Conservation (phyloP, 92 coral and sea anemone genomes). For the Anthopleura xanthogrammica region DNA sequence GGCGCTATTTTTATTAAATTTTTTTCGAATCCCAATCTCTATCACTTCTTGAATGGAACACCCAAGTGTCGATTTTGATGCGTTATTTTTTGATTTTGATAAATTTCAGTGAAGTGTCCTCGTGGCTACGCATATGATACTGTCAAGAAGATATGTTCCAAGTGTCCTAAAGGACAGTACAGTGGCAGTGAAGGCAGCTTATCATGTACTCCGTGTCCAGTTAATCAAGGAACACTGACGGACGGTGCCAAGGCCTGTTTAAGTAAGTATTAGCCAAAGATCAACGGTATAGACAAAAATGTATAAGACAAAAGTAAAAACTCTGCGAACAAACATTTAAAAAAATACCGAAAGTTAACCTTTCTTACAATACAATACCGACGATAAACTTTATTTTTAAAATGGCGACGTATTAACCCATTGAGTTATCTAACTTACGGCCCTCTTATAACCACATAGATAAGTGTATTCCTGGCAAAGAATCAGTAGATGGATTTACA, state of each 20-base stretch:
- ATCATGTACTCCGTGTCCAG: constrained; percentile 68
- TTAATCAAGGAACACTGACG: constrained; percentile 49
- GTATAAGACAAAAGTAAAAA: no score
- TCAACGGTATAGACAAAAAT: no score
- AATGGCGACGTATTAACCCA: no score
- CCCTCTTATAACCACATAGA: background rate
- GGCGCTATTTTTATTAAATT: no score
- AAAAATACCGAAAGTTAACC: background rate
- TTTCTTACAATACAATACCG: background rate
- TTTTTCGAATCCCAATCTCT: background rate
- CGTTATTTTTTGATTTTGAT: background rate
- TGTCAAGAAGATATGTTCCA: constrained; percentile 39
- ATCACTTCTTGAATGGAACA: no score
- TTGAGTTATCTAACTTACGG: no score
- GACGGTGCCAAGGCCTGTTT: background rate
- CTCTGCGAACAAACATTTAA: background rate
- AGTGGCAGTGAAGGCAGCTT: constrained; percentile 62
- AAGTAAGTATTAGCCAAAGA: background rate
- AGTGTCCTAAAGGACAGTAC: constrained; percentile 58
- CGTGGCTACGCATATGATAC: constrained; percentile 61
- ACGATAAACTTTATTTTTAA: no score
- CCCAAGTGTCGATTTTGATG: no score
- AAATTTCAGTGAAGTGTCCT: constrained; percentile 72
- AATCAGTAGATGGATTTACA: constrained; percentile 37
- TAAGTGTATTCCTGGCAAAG: constrained; percentile 24